phyloP scores from a whole-genome alignment of 2,797 vertebrate genomes.

The Bradypodion pumilum region DNA sequence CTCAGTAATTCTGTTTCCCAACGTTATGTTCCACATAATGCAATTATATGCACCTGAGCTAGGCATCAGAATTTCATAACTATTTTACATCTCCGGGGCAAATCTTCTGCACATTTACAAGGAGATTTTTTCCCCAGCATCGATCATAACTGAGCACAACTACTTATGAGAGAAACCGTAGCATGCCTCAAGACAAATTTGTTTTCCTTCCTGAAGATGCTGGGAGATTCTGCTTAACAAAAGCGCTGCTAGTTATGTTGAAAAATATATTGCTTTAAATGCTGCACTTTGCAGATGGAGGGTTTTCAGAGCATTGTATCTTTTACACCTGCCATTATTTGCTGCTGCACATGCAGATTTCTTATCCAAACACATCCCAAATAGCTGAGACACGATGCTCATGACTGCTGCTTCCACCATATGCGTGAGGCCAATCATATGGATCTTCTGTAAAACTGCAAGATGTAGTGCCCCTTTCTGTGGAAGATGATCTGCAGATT shows the following conservation, averaged over 20 bases:
- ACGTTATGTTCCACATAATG: slow-evolving; percentile 56
- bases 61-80: slow-evolving; percentile 47
- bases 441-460: not conserved
- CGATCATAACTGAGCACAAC: slow-evolving; percentile 29
- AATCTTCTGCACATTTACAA: slow-evolving; percentile 54
- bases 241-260: slow-evolving; percentile 22
- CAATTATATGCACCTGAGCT: slow-evolving; percentile 53
- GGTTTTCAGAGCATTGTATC: not conserved
- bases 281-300: not conserved
- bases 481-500: not conserved
- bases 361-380: not conserved
- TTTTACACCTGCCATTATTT: not conserved
- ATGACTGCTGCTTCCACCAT: not conserved
- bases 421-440: not conserved
- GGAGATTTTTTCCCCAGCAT: slow-evolving; percentile 33
- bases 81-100: slow-evolving; percentile 53
- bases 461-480: not conserved
- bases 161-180: slow-evolving; percentile 23
- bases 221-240: slow-evolving; percentile 46
- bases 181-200: slow-evolving; percentile 23
- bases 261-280: not conserved
- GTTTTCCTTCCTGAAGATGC: slow-evolving; percentile 42
- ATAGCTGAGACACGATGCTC: not conserved
- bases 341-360: slow-evolving; percentile 5
- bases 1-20: slow-evolving; percentile 55